Evolutionary conservation across 2,797 vertebrate genomes (phyloP), one percentile per base, ranked within the genome.

Genomic region (Macroramphosus scolopax): DNA sequence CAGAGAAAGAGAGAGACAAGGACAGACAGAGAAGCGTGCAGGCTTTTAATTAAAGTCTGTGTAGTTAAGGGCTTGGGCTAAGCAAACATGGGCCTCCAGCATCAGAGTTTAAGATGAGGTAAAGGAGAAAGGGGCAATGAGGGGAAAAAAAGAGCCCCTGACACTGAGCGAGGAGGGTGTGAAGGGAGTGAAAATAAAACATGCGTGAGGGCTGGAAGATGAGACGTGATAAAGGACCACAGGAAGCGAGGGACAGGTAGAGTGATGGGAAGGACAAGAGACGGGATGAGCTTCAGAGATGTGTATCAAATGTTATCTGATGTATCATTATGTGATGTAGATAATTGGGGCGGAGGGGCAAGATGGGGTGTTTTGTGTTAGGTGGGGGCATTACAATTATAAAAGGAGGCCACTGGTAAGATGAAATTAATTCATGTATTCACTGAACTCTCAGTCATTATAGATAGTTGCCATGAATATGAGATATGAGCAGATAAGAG

Each of bases 41-140:
- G 58, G 63, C 77, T 77, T 86, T 86, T 86, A 86, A 87, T 89
- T 82, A 86, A 82, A 78, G 70, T 61, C 58, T 80, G 79, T 74
- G 75, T 84, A 62, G 78, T 66, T 74, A 69, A 78, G 79, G 68
- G 68, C 70, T 62, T 4, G 52, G 75, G 75, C 72, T 81, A 64
- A 75, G 73, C 78, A 86, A 88, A 86, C 78, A 87, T 18, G 55
- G 82, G 80, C 80, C 78, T 81, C 84, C 60, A n/a, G 53, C 66
- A 60, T 59, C 69, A 71, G 49, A 66, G 73, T 81, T 75, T 67
- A 68, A 72, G 70, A 75, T 68, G 74, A 76, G 63, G 61, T 39
- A 72, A 43, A 75, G 58, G 59, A 69, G 65, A 39, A 40, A 1
- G 32, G 63, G 43, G 42, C 6, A 51, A 50, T 26, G 59, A 53